Evolutionary conservation across 2,888 invertebrate species (phyloP).

Genomic region (Minunthozetes semirufus): DNA sequence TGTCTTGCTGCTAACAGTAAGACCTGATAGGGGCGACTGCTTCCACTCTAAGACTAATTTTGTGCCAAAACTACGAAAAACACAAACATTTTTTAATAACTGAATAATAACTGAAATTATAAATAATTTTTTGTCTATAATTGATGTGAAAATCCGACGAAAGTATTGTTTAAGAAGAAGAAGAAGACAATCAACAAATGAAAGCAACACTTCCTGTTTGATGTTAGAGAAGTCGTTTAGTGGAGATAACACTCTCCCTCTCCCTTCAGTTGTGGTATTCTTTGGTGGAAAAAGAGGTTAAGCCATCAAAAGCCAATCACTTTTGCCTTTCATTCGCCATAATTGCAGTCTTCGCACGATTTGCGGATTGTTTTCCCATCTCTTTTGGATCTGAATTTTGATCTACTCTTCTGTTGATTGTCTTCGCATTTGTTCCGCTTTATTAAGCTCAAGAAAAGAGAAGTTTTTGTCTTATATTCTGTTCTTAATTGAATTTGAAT

Average conservation of each 20-base stretch:
- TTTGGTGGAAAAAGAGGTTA: conserved; percentile 1
- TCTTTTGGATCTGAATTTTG: not conserved
- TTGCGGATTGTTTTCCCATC: not conserved
- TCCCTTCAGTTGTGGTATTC: not conserved
- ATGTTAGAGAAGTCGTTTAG: not conserved
- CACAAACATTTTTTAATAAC: no score
- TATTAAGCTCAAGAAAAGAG: conserved; percentile 1
- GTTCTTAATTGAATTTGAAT: conserved; percentile 14
- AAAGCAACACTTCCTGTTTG: not conserved
- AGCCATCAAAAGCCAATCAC: not conserved
- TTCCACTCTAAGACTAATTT: no score
- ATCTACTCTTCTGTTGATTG: not conserved
- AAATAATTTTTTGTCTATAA: no score
- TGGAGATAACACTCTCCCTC: not conserved
- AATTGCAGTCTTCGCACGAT: not conserved
- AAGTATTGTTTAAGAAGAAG: no score
- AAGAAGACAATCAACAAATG: not conserved
- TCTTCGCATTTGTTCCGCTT: conserved; percentile 1
- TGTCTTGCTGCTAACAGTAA: no score
- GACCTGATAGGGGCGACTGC: no score
- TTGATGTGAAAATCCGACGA: no score
- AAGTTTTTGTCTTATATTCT: not conserved
- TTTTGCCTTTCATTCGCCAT: not conserved
- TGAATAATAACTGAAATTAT: no score
- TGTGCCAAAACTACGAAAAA: no score